These are phyloP conservation scores for Paratrypauchen microcephalus DNA, from an alignment of 2,797 vertebrate species.

Conservation along the genomic window DNA sequence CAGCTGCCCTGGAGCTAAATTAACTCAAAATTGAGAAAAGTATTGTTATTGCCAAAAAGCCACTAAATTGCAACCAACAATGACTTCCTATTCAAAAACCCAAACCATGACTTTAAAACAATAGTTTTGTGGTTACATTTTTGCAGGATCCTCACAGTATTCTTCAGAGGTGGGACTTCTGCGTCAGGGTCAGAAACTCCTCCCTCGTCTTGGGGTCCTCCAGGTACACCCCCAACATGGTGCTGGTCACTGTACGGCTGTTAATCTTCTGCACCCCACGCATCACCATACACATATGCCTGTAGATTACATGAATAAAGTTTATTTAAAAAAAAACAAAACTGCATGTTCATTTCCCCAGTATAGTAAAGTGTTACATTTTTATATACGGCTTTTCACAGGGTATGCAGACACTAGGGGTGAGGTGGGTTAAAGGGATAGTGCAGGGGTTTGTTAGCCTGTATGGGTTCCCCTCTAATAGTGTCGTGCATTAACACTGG, in stretches of 20 bases:
- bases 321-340: too few species aligned
- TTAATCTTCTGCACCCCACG: constrained; percentile 86
- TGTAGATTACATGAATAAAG: too few species aligned
- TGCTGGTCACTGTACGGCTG: constrained; percentile 79
- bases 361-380: too few species aligned
- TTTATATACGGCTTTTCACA: too few species aligned
- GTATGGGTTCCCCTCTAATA: too few species aligned
- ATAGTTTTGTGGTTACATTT: not conserved
- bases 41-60: not conserved
- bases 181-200: constrained; percentile 78
- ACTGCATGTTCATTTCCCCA: too few species aligned
- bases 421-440: too few species aligned
- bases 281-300: constrained; percentile 85
- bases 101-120: not conserved
- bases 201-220: constrained; percentile 83
- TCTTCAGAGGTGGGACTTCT: constrained; percentile 30
- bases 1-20: too few species aligned
- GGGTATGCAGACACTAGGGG: too few species aligned
- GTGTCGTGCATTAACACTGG: too few species aligned
- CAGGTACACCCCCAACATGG: constrained; percentile 80
- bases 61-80: not conserved
- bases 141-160: not conserved
- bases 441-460: too few species aligned
- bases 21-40: too few species aligned
- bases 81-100: not conserved